phyloP scores from a whole-genome alignment of 1,140 invertebrate genomes.

The Nylanderia fulva region DNA sequence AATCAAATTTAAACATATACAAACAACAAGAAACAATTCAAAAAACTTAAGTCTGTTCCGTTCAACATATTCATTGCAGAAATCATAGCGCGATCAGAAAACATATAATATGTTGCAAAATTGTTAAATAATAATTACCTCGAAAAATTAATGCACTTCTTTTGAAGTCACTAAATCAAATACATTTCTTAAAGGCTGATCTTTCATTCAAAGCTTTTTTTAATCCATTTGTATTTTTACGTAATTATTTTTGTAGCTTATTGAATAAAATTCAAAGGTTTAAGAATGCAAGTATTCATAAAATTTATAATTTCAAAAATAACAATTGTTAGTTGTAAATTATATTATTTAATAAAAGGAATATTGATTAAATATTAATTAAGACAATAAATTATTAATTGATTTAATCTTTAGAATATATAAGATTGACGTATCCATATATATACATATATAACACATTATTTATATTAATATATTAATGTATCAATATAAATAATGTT shows the following conservation, averaged over 20 bases:
- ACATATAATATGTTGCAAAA: background rate
- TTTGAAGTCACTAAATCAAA: background rate
- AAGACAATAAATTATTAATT: background rate
- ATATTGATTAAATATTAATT: background rate
- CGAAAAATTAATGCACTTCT: background rate
- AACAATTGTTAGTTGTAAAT: no score
- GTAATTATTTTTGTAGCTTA: background rate
- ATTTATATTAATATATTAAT: no score
- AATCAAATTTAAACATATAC: background rate
- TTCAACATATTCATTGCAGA: background rate
- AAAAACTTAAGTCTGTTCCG: background rate
- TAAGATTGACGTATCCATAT: background rate
- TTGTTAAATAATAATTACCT: background rate
- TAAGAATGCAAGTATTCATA: background rate
- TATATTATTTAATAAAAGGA: background rate
- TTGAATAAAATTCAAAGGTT: background rate
- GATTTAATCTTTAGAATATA: background rate
- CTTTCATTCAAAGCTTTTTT: no score
- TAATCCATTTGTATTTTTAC: background rate
- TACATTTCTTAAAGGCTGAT: background rate
- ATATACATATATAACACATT: background rate
- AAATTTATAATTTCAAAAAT: no score
- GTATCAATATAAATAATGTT: no score
- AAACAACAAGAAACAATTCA: background rate
- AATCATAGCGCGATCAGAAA: background rate